Conservation (phyloP, 2,888 invertebrate species). For the Acleris literana region DNA sequence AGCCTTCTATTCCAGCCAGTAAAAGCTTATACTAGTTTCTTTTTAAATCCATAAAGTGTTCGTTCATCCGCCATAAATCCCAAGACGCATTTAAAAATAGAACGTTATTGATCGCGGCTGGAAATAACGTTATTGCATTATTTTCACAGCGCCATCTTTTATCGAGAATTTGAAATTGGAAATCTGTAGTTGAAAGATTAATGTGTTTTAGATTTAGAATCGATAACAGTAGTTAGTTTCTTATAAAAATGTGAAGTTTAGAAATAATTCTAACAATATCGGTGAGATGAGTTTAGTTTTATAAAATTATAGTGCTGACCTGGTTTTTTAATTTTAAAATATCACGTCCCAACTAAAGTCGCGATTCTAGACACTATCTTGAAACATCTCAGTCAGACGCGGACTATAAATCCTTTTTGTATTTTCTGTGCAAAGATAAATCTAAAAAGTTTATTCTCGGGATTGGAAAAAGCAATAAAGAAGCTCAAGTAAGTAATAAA, state of each 20-base stretch:
- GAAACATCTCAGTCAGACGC: conserved; percentile 2
- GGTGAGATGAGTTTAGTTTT: not conserved
- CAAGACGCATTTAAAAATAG: conserved; percentile 29
- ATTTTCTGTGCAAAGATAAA: conserved; percentile 6
- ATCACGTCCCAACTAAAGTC: not conserved
- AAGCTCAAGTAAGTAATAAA: too few species aligned
- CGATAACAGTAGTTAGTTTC: not conserved
- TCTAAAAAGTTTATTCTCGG: not conserved
- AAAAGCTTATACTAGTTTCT: conserved; percentile 4
- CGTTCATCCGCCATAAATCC: conserved; percentile 26
- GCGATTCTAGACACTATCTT: conserved; percentile 6
- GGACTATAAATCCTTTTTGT: conserved; percentile 4
- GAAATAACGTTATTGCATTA: conserved; percentile 23
- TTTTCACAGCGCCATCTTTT: conserved; percentile 32
- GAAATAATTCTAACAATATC: not conserved
- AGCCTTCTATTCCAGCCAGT: conserved; percentile 1
- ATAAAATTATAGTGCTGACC: not conserved
- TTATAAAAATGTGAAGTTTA: not conserved
- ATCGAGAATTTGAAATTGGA: conserved; percentile 17
- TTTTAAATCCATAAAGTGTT: conserved; percentile 30
- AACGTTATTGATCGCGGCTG: conserved; percentile 22
- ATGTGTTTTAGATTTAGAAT: conserved; percentile 10
- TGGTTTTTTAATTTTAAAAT: not conserved
- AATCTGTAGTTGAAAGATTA: conserved; percentile 27
- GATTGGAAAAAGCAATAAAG: too few species aligned